Conservation (phyloP, 1,140 invertebrate genomes). For the Leguminivora glycinivorella region DNA sequence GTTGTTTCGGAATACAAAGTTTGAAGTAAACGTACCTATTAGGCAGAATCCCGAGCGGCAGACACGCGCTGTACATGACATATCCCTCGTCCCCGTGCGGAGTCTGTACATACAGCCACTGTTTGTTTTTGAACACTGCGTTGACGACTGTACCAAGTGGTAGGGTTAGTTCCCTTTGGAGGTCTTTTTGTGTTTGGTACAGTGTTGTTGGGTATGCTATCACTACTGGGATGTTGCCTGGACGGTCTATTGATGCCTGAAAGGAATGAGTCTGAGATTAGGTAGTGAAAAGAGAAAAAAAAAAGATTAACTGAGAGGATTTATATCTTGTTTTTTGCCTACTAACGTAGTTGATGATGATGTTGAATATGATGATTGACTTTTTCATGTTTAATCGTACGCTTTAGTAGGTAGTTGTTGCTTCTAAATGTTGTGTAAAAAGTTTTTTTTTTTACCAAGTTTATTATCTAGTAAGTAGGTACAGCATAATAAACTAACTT, state of each 20-base stretch:
- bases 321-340: too few relatives aligned
- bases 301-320: too few relatives aligned
- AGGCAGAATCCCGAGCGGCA: slow-evolving; percentile 86
- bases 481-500: too few relatives aligned
- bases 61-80: slow-evolving; percentile 85
- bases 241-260: slow-evolving; percentile 84
- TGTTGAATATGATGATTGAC: too few relatives aligned
- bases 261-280: slow-evolving; percentile 32
- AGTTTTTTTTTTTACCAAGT: too few relatives aligned
- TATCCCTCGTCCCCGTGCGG: slow-evolving; percentile 89
- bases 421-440: too few relatives aligned
- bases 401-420: too few relatives aligned
- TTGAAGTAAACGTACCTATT: slow-evolving; percentile 50
- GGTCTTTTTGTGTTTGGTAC: slow-evolving; percentile 86
- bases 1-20: background rate
- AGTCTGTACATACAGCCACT: slow-evolving; percentile 91
- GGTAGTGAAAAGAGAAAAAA: too few relatives aligned
- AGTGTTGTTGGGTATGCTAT: slow-evolving; percentile 86
- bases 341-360: too few relatives aligned
- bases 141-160: slow-evolving; percentile 91
- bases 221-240: slow-evolving; percentile 90
- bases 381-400: too few relatives aligned
- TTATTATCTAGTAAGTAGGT: too few relatives aligned
- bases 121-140: slow-evolving; percentile 89
- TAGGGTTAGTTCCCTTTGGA: slow-evolving; percentile 84